Conservation (phyloP, 2,888 invertebrate genomes). For the Leuctra nigra region DNA sequence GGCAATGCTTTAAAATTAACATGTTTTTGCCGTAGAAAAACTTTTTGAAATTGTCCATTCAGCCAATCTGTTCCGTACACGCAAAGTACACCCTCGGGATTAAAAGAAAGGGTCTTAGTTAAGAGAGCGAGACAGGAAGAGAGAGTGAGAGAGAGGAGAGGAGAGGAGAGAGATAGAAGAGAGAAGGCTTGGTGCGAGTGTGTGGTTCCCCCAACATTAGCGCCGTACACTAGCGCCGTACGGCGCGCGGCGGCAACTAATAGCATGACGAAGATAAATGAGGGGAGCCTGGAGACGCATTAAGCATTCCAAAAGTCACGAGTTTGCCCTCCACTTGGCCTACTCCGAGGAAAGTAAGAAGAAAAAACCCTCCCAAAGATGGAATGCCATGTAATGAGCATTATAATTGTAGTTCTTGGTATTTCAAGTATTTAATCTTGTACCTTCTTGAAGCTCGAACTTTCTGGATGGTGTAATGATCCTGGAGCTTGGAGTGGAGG, state of each 20-base stretch:
- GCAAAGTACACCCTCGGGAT: neutral
- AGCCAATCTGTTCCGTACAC: neutral
- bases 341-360: neutral
- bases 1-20: neutral
- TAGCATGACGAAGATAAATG: conserved; percentile 20
- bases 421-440: conserved; percentile 1
- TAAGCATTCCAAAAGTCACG: conserved; percentile 17
- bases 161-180: neutral
- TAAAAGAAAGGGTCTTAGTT: neutral
- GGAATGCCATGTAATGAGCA: neutral
- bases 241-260: neutral
- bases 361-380: neutral
- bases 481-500: too few relatives aligned
- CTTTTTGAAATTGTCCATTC: neutral
- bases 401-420: neutral
- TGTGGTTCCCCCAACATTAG: neutral
- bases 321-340: neutral
- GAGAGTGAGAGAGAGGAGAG: neutral
- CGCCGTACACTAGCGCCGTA: neutral
- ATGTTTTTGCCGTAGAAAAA: neutral
- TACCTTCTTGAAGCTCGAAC: neutral
- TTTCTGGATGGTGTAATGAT: too few relatives aligned
- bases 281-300: conserved; percentile 11
- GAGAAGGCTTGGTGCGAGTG: too few relatives aligned
- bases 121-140: too few relatives aligned